Conservation (phyloP, 2,888 invertebrate species). For the Parelbella ahira region DNA sequence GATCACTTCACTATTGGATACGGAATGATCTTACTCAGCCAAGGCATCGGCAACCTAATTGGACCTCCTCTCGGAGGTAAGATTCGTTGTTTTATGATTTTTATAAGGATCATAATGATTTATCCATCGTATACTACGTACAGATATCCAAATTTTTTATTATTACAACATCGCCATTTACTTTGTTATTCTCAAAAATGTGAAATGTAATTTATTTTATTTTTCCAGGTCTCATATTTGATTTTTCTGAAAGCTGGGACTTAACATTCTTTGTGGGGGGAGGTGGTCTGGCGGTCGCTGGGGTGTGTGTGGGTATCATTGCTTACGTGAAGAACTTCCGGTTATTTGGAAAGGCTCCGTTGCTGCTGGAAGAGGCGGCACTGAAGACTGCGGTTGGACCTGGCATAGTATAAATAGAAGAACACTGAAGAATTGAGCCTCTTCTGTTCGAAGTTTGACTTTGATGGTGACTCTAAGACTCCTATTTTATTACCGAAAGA, state of each 20-base stretch:
- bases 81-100: conserved; percentile 10
- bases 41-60: conserved; percentile 94
- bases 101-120: too few species aligned
- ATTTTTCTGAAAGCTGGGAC: conserved; percentile 58
- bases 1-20: conserved; percentile 96
- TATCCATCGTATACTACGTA: too few species aligned
- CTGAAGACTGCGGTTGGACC: not conserved
- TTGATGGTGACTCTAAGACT: too few species aligned
- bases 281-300: conserved; percentile 57
- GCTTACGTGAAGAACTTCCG: conserved; percentile 56
- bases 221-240: conserved; percentile 65
- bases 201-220: too few species aligned
- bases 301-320: conserved; percentile 57
- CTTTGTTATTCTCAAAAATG: too few species aligned
- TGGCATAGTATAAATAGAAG: conserved; percentile 4
- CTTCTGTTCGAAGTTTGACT: too few species aligned
- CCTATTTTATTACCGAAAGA: too few species aligned
- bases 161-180: too few species aligned
- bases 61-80: conserved; percentile 95
- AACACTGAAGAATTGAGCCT: too few species aligned
- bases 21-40: conserved; percentile 91
- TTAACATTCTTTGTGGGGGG: conserved; percentile 66
- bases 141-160: too few species aligned
- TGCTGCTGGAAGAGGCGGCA: conserved; percentile 43
- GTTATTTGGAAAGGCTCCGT: conserved; percentile 53